A percentile compares a stretch with the other conserved stretches of the same genome.
Evolutionary conservation across 2,797 vertebrate genomes (phyloP).

Genomic region (Trematomus bernacchii): DNA sequence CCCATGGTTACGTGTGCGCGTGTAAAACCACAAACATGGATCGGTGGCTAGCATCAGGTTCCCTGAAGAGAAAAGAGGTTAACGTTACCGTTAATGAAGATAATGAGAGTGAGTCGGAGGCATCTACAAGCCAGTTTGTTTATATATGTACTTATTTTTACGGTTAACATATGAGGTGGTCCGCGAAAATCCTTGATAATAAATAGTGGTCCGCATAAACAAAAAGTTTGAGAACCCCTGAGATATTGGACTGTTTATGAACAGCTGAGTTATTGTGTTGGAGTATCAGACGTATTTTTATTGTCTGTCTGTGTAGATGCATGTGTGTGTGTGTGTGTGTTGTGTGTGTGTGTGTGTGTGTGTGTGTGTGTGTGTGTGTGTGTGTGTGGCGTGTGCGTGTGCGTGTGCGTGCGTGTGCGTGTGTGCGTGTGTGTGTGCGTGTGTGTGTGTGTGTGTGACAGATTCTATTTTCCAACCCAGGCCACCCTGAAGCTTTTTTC

Average conservation of each 20-base stretch:
- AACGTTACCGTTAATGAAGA: too few relatives aligned
- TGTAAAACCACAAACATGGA: too few relatives aligned
- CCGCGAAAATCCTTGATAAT: too few relatives aligned
- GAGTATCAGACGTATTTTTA: conserved; percentile 47
- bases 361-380: not conserved
- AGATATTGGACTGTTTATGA: conserved; percentile 23
- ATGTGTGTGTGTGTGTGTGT: conserved; percentile 1
- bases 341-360: not conserved
- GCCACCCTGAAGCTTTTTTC: conserved; percentile 52
- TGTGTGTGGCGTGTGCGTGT: conserved; percentile 5
- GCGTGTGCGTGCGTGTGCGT: conserved; percentile 1
- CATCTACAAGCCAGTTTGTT: too few relatives aligned
- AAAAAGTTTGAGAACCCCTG: too few relatives aligned
- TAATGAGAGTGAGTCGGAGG: too few relatives aligned
- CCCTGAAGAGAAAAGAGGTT: too few relatives aligned
- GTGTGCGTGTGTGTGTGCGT: not conserved
- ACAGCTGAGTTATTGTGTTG: conserved; percentile 32
- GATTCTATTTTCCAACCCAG: conserved; percentile 32
- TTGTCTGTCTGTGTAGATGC: conserved; percentile 16
- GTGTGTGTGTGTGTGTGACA: conserved; percentile 8
- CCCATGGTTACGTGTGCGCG: too few relatives aligned
- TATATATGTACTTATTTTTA: too few relatives aligned
- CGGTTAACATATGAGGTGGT: too few relatives aligned
- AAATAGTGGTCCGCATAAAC: too few relatives aligned
- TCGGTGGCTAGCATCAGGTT: too few relatives aligned